Percentiles rank a stretch among this genome's conserved stretches.
phyloP scores from a whole-genome alignment of 2,888 invertebrate genomes.

The Catocala sponsa region DNA sequence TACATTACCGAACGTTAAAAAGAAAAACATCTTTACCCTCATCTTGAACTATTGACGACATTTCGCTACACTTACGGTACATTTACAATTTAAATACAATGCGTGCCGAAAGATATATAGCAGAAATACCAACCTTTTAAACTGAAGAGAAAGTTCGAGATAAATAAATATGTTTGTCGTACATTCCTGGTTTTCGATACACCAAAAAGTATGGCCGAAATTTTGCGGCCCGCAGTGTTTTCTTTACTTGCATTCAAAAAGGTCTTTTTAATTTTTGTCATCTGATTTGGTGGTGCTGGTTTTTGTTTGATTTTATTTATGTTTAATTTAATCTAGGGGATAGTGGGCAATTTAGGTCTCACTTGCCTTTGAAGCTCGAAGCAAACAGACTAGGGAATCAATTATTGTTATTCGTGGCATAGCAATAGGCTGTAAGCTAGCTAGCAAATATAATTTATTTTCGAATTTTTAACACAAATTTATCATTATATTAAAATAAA shows the following conservation, averaged over 20 bases:
- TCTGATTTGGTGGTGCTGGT: slow-evolving; percentile 42
- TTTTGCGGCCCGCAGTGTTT: slow-evolving; percentile 11
- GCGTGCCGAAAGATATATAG: slow-evolving; percentile 44
- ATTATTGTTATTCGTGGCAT: no score
- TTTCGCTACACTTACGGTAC: slow-evolving; percentile 44
- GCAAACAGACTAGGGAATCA: no score
- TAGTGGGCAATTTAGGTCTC: not conserved
- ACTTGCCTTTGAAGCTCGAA: no score
- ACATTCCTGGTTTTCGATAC: slow-evolving; percentile 45
- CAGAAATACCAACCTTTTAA: slow-evolving; percentile 51
- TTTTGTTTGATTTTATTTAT: slow-evolving; percentile 40
- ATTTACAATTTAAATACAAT: slow-evolving; percentile 61
- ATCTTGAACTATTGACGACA: slow-evolving; percentile 51
- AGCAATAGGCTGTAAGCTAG: no score
- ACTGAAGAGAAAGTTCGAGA: slow-evolving; percentile 51
- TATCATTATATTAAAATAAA: no score
- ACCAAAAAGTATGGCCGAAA: slow-evolving; percentile 37
- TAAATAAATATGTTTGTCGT: slow-evolving; percentile 56
- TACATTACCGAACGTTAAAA: no score
- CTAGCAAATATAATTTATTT: no score
- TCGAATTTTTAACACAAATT: no score
- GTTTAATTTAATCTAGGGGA: slow-evolving; percentile 11
- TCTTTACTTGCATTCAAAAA: slow-evolving; percentile 8
- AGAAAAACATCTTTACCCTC: slow-evolving; percentile 15
- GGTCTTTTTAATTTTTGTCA: slow-evolving; percentile 42